phyloP scores from a whole-genome alignment of 2,113 vertebrate genomes.

The Acrocephalus arundinaceus region DNA sequence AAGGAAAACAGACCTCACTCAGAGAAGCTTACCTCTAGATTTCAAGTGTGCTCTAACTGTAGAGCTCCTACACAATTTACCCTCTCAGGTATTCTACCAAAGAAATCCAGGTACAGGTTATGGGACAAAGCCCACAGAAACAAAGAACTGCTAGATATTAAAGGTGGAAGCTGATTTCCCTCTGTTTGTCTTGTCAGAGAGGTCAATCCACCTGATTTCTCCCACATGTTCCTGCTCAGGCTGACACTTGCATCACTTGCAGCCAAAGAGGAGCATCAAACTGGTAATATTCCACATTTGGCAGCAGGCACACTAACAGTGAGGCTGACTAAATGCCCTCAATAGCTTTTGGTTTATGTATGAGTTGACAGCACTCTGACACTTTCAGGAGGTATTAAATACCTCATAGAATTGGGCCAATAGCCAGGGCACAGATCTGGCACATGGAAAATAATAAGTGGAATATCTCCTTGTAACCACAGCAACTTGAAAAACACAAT shows the following conservation, averaged over 20 bases:
- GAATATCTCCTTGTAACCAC: constrained; percentile 25
- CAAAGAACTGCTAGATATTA: neutral
- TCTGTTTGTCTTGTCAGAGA: neutral
- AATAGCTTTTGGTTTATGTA: neutral
- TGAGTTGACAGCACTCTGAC: neutral
- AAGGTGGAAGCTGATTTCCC: neutral
- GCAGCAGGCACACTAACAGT: neutral
- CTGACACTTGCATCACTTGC: neutral
- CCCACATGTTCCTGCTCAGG: neutral
- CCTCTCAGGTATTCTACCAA: neutral
- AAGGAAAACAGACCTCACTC: neutral
- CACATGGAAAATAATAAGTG: neutral
- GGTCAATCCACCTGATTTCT: neutral
- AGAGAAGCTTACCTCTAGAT: neutral
- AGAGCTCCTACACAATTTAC: neutral
- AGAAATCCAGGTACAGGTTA: neutral
- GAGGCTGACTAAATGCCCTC: neutral
- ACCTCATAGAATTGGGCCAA: neutral
- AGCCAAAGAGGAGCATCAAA: neutral
- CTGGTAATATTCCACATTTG: neutral
- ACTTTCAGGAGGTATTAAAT: neutral
- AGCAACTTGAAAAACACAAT: constrained; percentile 36
- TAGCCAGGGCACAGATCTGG: constrained; percentile 26
- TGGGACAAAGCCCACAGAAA: neutral
- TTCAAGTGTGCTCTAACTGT: neutral